These are phyloP conservation scores for Eolophus roseicapilla DNA, from an alignment of 2,113 vertebrate species.

Conservation along the genomic window DNA sequence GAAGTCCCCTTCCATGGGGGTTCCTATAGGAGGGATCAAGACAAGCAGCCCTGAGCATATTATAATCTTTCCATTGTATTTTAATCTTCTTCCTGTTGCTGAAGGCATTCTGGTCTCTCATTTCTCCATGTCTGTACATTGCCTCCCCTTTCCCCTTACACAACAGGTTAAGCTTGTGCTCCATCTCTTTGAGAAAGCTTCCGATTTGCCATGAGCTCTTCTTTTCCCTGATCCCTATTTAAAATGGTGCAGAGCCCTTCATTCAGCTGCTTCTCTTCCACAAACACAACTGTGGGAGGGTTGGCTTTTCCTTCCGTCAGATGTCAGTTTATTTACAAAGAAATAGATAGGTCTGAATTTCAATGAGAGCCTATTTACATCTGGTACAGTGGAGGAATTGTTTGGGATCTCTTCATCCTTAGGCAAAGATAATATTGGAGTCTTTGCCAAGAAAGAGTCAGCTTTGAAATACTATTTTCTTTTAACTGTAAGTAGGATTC, in stretches of 20 bases:
- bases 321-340: neutral
- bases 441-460: neutral
- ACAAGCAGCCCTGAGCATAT: rapidly evolving
- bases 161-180: neutral
- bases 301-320: neutral
- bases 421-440: neutral
- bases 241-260: neutral
- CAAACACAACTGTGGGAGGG: neutral
- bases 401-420: neutral
- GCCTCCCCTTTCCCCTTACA: neutral
- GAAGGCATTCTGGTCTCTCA: neutral
- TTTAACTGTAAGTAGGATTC: neutral
- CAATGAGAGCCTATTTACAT: neutral
- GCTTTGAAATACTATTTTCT: neutral
- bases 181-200: neutral
- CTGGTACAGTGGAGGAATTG: neutral
- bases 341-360: neutral
- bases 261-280: neutral
- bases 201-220: rapidly evolving
- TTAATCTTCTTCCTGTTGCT: neutral
- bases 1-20: rapidly evolving
- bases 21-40: neutral
- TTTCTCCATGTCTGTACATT: neutral
- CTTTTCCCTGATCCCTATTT: neutral
- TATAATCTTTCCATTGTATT: neutral